Evolutionary conservation across 1,140 invertebrate species (phyloP), one percentile per base, ranked within the genome.

Genomic region (Sarcophaga bullata): DNA sequence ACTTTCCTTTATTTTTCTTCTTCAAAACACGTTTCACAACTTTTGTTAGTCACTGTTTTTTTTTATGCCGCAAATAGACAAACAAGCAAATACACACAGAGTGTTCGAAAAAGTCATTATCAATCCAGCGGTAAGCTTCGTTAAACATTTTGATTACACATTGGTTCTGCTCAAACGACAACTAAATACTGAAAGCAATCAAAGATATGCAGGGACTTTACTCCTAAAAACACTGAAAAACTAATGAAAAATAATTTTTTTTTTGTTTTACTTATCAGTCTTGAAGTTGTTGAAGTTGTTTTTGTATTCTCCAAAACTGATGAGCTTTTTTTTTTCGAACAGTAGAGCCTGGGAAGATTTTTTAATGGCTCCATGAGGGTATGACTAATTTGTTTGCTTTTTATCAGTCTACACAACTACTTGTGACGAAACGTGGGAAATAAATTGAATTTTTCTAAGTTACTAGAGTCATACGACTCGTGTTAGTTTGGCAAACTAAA

Each of bases 131-230:
- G 73, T 82, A 58, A 72, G 81, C 81, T 76, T 75, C 73, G 81
- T 54, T 82, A 37, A 75, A 76, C 81, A 82, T 76, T 82, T 82
- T 75, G 68, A 82, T 73, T 82, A 76, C n/a, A 76, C n/a, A 46
- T 47, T 54, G 19, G 37, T 75, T 52, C n/a, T 82, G 25, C n/a
- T 68, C 8, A 58, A n/a, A n/a, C n/a, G n/a, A n/a, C 54, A 58
- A 37, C 4, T n/a, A 68, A 68, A 68, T 25, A 52, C 13, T 52
- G 13, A 58, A n/a, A n/a, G n/a, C 17, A 9, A 68, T 68, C 17
- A 68, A 68, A 68, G 19, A 68, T 68, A 25, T 17, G 62, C 62
- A 9, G 62, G 54, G 10, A 68, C 25, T 37, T 68, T 68, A 19
- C 15, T 68, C 7, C n/a, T n/a, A 58, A 58, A 58, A 58, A 13